A percentile compares a stretch with the other conserved stretches of the same genome.
Conservation (phyloP, 2,797 vertebrate genomes). For the Intellagama lesueurii region DNA sequence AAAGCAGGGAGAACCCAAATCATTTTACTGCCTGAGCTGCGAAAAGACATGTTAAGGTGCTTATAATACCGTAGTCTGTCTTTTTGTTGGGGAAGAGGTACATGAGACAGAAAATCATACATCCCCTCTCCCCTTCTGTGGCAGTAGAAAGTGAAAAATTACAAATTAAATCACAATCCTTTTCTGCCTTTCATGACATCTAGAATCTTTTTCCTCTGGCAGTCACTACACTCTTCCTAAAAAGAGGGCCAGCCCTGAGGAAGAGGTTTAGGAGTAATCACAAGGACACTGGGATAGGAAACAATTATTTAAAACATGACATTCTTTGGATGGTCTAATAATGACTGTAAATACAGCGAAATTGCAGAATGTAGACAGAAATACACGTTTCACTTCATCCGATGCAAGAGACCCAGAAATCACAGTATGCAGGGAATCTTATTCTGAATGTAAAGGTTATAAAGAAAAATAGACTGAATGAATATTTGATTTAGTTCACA, state of each 20-base stretch:
- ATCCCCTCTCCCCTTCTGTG: background rate
- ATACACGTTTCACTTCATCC: background rate
- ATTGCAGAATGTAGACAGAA: background rate
- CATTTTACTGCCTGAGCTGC: too few species aligned
- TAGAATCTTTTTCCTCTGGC: background rate
- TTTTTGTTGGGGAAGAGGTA: too few species aligned
- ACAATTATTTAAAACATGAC: background rate
- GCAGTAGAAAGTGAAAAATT: background rate
- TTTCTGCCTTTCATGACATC: background rate
- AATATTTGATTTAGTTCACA: slow-evolving; percentile 42
- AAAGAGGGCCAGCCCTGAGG: background rate
- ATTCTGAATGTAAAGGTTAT: slow-evolving; percentile 27
- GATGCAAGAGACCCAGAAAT: slow-evolving; percentile 7
- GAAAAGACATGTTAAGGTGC: background rate
- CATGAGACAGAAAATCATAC: background rate
- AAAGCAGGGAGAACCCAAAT: too few species aligned
- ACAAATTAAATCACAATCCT: background rate
- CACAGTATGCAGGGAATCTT: background rate
- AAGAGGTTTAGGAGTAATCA: background rate
- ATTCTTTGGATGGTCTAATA: background rate
- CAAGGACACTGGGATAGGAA: background rate
- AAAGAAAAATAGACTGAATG: slow-evolving; percentile 30
- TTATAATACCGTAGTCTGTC: background rate
- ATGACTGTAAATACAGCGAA: background rate
- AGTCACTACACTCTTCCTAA: background rate